These are phyloP conservation scores for Stegophylla sp. DNA, from an alignment of 2,888 invertebrate genomes.

Conservation along the genomic window DNA sequence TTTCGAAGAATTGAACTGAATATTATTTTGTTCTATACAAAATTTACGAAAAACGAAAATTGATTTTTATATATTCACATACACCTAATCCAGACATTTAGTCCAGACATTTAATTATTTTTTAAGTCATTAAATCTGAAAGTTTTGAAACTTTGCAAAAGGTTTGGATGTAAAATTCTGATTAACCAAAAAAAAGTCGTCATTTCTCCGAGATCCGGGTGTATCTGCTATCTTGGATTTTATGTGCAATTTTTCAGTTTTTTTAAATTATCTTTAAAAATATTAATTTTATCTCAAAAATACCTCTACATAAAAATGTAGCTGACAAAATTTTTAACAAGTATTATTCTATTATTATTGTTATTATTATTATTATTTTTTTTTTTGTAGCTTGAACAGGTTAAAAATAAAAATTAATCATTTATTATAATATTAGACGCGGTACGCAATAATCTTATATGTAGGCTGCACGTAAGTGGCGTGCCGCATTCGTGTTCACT, in stretches of 20 bases:
- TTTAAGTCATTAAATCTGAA: neutral
- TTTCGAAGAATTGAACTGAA: too few relatives aligned
- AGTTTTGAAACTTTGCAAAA: conserved; percentile 30
- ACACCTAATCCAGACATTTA: too few relatives aligned
- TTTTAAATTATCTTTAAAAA: neutral
- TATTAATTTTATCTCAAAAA: neutral
- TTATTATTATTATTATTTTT: too few relatives aligned
- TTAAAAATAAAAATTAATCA: conserved; percentile 12
- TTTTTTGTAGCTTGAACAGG: conserved; percentile 26
- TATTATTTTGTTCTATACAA: too few relatives aligned
- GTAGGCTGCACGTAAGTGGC: too few relatives aligned
- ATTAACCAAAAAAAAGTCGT: conserved; percentile 18
- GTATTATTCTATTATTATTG: neutral
- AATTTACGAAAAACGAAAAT: too few relatives aligned
- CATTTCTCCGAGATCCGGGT: neutral
- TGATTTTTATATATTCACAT: too few relatives aligned
- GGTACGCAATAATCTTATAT: too few relatives aligned
- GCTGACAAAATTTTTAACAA: conserved; percentile 5
- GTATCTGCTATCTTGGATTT: neutral
- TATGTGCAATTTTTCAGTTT: neutral
- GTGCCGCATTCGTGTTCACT: too few relatives aligned
- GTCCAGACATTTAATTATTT: too few relatives aligned
- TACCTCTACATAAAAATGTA: neutral
- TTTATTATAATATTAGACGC: too few relatives aligned
- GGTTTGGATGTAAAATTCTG: conserved; percentile 7